Evolutionary conservation across 2,888 invertebrate genomes (phyloP), one percentile per base, ranked within the genome.

Genomic region (Terebella lapidaria): DNA sequence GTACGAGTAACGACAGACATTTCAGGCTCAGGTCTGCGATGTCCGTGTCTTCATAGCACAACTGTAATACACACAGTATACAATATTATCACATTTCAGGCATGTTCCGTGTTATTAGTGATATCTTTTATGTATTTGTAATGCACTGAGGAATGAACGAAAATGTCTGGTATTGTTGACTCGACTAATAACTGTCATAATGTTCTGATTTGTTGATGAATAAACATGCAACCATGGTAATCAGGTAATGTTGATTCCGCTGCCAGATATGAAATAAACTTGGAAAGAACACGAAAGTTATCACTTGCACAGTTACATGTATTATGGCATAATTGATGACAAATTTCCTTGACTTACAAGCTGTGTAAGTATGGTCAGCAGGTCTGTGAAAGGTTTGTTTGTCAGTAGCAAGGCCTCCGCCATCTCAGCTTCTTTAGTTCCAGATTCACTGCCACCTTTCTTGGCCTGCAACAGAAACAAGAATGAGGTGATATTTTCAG

Each of bases 31-130:
- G 60, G 45, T 80, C 80, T 30, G 74, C 71, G 2, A 80, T 71
- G 49, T 81, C 80, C 53, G 66, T 61, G 60, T 81, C 80, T 27
- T 79, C 77, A 67, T 77, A 71, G 28, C 71, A 72, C 54, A 81
- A 66, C 79, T 80, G 70, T 1, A 66, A n/a, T n/a, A 61, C 20
- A n/a, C 10, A 35, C 10, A n/a, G n/a, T 35, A 35, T 35, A 35
- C n/a, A 35, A n/a, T n/a, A n/a, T n/a, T n/a, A n/a, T n/a, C n/a
- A n/a, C n/a, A n/a, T n/a, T n/a, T 35, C 42, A 35, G n/a, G 10
- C 42, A 35, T 18, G 42, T 35, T 35, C 18, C 10, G 18, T 35
- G 10, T 10, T 15, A 35, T 10, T 35, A 35, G 42, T 35, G 18
- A 15, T 35, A 10, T 10, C 10, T 35, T 15, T 35, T 10, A 10